Evolutionary conservation across 2,113 vertebrate species (phyloP).

Genomic region (Syngnathus typhle): DNA sequence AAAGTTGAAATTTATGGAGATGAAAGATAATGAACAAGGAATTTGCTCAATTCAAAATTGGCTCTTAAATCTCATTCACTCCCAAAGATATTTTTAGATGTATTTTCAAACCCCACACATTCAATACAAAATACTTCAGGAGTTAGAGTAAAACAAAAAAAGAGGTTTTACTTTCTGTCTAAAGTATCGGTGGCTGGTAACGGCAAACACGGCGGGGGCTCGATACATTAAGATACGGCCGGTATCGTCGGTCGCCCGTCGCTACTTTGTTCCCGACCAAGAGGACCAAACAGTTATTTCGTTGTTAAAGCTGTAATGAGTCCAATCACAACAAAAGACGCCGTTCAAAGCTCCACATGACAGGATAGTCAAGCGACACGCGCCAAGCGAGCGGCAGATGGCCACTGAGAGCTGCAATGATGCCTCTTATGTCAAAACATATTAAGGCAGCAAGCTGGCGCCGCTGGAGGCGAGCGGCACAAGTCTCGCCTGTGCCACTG

Average conservation of each 20-base stretch:
- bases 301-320: neutral
- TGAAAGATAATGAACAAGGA: neutral
- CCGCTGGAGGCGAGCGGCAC: slow-evolving; percentile 50
- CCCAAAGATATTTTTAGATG: too few relatives aligned
- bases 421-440: slow-evolving; percentile 50
- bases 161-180: too few relatives aligned
- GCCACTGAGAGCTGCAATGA: slow-evolving; percentile 40
- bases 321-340: neutral
- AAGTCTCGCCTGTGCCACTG: slow-evolving; percentile 38
- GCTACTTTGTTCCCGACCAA: neutral
- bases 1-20: too few relatives aligned
- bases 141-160: too few relatives aligned
- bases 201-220: too few relatives aligned
- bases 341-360: neutral
- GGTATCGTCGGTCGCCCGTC: neutral
- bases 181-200: too few relatives aligned
- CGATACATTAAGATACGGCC: too few relatives aligned
- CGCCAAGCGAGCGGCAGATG: slow-evolving; percentile 52
- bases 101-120: too few relatives aligned
- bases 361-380: slow-evolving; percentile 14
- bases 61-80: too few relatives aligned
- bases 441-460: slow-evolving; percentile 47
- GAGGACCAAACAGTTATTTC: neutral
- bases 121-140: too few relatives aligned
- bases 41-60: neutral